Percentiles rank a stretch among this genome's conserved stretches.
Evolutionary conservation across 2,888 invertebrate genomes (phyloP).

Genomic region (Auanema freiburgensis): DNA sequence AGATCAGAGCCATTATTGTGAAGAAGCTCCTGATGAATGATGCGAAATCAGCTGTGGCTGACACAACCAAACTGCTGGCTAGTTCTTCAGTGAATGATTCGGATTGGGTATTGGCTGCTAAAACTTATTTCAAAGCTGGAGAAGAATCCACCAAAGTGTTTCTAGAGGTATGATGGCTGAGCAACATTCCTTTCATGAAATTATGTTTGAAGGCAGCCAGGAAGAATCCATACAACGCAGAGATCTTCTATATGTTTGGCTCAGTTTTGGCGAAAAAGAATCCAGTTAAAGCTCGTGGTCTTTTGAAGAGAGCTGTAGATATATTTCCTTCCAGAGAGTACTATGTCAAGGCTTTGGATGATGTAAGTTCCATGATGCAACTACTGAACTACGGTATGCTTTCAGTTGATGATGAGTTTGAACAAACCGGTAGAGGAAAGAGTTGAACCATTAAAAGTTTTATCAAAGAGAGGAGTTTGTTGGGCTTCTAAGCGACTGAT

Average conservation of each 20-base stretch:
- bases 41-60: too few species aligned
- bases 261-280: slow-evolving; percentile 23
- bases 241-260: slow-evolving; percentile 36
- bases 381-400: too few species aligned
- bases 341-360: slow-evolving; percentile 29
- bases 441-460: slow-evolving; percentile 12
- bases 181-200: too few species aligned
- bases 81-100: too few species aligned
- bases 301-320: slow-evolving; percentile 35
- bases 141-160: too few species aligned
- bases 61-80: too few species aligned
- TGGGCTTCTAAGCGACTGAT: not conserved
- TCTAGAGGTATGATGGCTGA: too few species aligned
- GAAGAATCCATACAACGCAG: slow-evolving; percentile 30
- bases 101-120: too few species aligned
- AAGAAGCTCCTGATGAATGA: too few species aligned
- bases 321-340: slow-evolving; percentile 32
- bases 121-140: too few species aligned
- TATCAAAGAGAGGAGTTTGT: not conserved
- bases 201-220: slow-evolving; percentile 26
- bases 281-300: slow-evolving; percentile 26
- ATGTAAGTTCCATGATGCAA: too few species aligned
- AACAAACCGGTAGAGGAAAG: slow-evolving; percentile 7
- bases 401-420: slow-evolving; percentile 8
- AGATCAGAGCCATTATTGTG: too few species aligned